A percentile compares a stretch with the other conserved stretches of the same genome.
Evolutionary conservation across 2,888 invertebrate genomes (phyloP).

Genomic region (Agapetus fuscipes): DNA sequence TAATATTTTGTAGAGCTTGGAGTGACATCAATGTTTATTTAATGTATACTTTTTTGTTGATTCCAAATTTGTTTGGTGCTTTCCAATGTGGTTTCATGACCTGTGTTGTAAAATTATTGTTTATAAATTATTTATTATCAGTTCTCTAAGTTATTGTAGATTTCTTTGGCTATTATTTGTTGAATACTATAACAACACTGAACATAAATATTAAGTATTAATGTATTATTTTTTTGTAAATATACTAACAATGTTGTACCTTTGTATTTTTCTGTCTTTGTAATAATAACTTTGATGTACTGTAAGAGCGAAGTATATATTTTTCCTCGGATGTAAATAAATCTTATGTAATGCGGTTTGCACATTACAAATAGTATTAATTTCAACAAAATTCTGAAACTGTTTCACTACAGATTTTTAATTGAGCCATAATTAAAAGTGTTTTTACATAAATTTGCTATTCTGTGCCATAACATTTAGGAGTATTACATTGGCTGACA

Average conservation of each 20-base stretch:
- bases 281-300: too few relatives aligned
- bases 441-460: too few relatives aligned
- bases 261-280: too few relatives aligned
- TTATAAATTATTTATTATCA: constrained; percentile 14
- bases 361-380: too few relatives aligned
- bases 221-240: neutral
- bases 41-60: neutral
- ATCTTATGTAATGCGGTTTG: too few relatives aligned
- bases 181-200: too few relatives aligned
- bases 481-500: neutral
- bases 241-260: neutral
- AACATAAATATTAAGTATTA: too few relatives aligned
- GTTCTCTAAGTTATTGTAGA: neutral
- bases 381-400: too few relatives aligned
- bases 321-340: neutral
- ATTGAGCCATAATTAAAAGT: too few relatives aligned
- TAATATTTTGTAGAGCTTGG: too few relatives aligned
- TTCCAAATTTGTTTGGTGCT: neutral
- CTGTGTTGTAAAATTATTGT: constrained; percentile 9
- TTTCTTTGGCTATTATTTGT: neutral
- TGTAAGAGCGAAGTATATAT: neutral
- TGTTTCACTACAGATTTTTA: too few relatives aligned
- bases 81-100: neutral
- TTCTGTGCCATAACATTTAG: constrained; percentile 13
- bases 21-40: too few relatives aligned